Evolutionary conservation across 1,140 invertebrate species (phyloP), one percentile per base, ranked within the genome.

Genomic region (Drosophila auraria): DNA sequence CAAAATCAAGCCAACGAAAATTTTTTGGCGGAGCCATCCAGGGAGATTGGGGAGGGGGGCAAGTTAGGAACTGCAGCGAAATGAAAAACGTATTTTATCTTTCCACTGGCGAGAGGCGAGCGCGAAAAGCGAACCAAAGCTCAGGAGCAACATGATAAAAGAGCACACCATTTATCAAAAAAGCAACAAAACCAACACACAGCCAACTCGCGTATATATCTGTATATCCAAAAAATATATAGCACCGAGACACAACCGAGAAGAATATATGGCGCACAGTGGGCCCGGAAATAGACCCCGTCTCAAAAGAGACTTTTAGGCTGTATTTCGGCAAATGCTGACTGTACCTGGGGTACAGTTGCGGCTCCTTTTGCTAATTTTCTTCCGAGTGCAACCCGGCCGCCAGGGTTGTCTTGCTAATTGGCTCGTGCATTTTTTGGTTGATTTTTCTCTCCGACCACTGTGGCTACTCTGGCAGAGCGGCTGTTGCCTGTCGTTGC

Each of bases 51-150:
- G 50, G n/a, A 30, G 50, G 25, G n/a, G 47, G 54, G 20, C 20
- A 78, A 38, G 68, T 71, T 71, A 69, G 80, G 61, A 87, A 87
- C 80, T 87, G 82, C 84, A 83, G 83, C 83, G 73, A 80, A 87
- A 89, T 89, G 84, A 89, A 89, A 89, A 89, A 89, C 84, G 81
- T 89, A 89, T 89, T 89, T 89, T 89, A 89, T 89, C 84, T 87
- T 87, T 87, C 81, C 84, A 81, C 73, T 71, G 70, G 62, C 78
- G 81, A 74, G 69, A 83, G 65, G 72, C 75, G 76, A 79, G 73
- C 79, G 82, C 65, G 44, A 45, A 64, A 86, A 86, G 66, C 73
- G 79, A 87, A 77, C 82, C 83, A 82, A 84, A 82, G 84, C 84
- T 89, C 84, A 89, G 81, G 70, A 89, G 86, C 78, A 84, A 90